These are phyloP conservation scores for Scarus forsteni DNA, from an alignment of 2,797 vertebrate genomes.

Conservation along the genomic window DNA sequence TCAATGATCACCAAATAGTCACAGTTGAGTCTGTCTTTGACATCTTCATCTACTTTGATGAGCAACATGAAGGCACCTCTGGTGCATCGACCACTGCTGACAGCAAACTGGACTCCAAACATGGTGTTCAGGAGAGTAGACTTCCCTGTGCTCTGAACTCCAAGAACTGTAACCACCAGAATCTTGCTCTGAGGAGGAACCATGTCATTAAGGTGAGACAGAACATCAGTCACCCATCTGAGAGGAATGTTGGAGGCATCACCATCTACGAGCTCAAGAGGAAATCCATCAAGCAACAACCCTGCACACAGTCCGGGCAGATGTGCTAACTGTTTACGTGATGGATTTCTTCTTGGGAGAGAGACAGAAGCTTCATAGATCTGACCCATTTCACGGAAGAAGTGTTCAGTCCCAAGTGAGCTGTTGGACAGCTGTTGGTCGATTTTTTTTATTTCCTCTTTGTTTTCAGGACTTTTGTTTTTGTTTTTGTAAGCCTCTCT, in stretches of 20 bases:
- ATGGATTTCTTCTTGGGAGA: conserved; percentile 41
- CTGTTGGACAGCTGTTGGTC: conserved; percentile 76
- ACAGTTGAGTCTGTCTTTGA: conserved; percentile 75
- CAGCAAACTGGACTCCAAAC: conserved; percentile 88
- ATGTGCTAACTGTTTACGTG: conserved; percentile 68
- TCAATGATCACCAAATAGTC: conserved; percentile 81
- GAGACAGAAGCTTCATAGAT: conserved; percentile 84
- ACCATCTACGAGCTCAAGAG: conserved; percentile 87
- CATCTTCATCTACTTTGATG: conserved; percentile 73
- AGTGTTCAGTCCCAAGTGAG: conserved; percentile 86
- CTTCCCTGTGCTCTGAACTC: conserved; percentile 83
- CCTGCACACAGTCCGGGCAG: conserved; percentile 81
- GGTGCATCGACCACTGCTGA: conserved; percentile 83
- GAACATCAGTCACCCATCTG: conserved; percentile 82
- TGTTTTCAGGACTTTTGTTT: conserved; percentile 56
- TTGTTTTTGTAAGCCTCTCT: conserved; percentile 73
- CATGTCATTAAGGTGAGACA: conserved; percentile 77
- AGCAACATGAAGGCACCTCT: conserved; percentile 82
- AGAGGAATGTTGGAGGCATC: conserved; percentile 85
- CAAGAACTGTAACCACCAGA: conserved; percentile 82
- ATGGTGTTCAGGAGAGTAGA: conserved; percentile 83
- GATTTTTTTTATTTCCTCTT: conserved; percentile 64
- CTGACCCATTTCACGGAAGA: conserved; percentile 87
- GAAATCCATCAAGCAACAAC: conserved; percentile 83
- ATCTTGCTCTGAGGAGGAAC: conserved; percentile 74